Conservation (phyloP, 2,888 invertebrate species). For the Drosophila testacea region DNA sequence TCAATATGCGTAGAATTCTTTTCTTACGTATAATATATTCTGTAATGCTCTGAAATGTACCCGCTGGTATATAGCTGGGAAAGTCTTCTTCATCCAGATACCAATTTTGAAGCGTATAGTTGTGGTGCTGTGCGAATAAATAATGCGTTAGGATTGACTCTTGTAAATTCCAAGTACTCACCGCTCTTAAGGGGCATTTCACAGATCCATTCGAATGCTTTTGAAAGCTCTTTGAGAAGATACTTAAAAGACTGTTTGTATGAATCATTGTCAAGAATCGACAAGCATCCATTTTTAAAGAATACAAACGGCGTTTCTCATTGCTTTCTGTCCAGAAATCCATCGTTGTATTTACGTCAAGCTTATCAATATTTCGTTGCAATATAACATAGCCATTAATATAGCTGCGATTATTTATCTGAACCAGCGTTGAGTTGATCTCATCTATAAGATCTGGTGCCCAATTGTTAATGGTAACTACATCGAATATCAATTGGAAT, state of each 20-base stretch:
- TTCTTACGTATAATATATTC: conserved; percentile 29
- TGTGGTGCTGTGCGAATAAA: conserved; percentile 31
- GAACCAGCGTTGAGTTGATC: neutral
- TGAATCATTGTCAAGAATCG: conserved; percentile 20
- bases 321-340: conserved; percentile 45
- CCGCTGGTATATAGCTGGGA: conserved; percentile 45
- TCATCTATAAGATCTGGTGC: conserved; percentile 2
- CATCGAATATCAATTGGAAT: conserved; percentile 11
- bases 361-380: neutral
- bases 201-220: neutral
- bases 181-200: conserved; percentile 7
- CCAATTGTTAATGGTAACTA: neutral
- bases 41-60: conserved; percentile 38
- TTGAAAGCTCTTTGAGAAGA: conserved; percentile 9
- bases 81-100: conserved; percentile 47
- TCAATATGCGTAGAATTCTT: conserved; percentile 19
- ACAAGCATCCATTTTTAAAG: conserved; percentile 18
- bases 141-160: neutral
- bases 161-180: neutral
- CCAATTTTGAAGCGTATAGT: conserved; percentile 49
- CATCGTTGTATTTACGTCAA: conserved; percentile 17
- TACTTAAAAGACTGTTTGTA: conserved; percentile 18
- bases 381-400: conserved; percentile 15
- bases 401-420: conserved; percentile 17
- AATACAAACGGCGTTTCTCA: conserved; percentile 26